phyloP scores from a whole-genome alignment of 2,113 vertebrate species.

The Pteronura brasiliensis region DNA sequence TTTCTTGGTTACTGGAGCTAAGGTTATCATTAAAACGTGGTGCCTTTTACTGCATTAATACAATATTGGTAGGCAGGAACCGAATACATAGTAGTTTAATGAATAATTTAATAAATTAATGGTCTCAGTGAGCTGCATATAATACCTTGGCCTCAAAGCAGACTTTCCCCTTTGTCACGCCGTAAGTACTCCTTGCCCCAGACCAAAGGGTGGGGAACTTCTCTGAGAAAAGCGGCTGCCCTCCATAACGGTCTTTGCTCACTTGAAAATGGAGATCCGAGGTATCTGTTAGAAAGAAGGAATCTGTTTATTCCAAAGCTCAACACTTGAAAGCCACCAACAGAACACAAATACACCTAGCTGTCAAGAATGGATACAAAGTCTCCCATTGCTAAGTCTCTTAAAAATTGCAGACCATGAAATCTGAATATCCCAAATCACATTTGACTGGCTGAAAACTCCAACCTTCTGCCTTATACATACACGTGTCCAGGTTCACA shows the following conservation, averaged over 20 bases:
- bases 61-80: background rate
- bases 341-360: background rate
- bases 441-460: background rate
- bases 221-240: slow-evolving; percentile 88
- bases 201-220: slow-evolving; percentile 90
- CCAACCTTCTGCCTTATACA: slow-evolving; percentile 64
- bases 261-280: slow-evolving; percentile 91
- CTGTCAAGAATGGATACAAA: background rate
- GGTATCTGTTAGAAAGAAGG: slow-evolving; percentile 80
- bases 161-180: slow-evolving; percentile 85
- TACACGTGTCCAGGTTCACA: slow-evolving; percentile 88
- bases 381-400: background rate
- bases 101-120: background rate
- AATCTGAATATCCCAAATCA: background rate
- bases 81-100: background rate
- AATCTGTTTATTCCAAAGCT: background rate
- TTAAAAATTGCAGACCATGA: background rate
- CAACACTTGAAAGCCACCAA: background rate
- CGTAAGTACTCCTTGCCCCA: slow-evolving; percentile 90
- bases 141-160: slow-evolving; percentile 90
- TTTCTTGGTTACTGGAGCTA: background rate
- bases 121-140: background rate
- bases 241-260: slow-evolving; percentile 84
- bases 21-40: background rate
- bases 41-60: background rate